Conservation (phyloP, 2,888 invertebrate species). For the Melanostoma scalare region DNA sequence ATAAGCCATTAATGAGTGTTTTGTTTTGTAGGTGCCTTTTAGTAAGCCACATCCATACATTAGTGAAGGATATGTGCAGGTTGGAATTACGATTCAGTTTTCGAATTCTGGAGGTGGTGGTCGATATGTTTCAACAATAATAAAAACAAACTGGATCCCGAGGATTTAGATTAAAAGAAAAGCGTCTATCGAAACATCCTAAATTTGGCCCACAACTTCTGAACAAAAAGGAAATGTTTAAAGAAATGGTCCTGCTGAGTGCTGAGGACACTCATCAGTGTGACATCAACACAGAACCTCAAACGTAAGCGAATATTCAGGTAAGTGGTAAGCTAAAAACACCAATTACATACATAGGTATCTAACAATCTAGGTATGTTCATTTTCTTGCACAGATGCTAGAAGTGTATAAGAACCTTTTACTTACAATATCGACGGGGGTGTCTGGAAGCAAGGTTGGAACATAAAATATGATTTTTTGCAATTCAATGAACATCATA, state of each 20-base stretch:
- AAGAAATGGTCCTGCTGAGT: constrained; percentile 77
- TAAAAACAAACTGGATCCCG: constrained; percentile 39
- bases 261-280: constrained; percentile 81
- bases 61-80: no score
- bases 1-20: no score
- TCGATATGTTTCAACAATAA: constrained; percentile 78
- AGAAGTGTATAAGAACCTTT: constrained; percentile 91
- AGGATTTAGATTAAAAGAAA: constrained; percentile 21
- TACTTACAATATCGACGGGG: constrained; percentile 97
- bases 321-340: constrained; percentile 81
- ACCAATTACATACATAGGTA: not conserved
- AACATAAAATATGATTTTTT: constrained; percentile 90
- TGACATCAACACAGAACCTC: constrained; percentile 84
- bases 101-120: constrained; percentile 85
- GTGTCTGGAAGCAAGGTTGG: constrained; percentile 99
- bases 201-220: constrained; percentile 53
- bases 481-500: constrained; percentile 89
- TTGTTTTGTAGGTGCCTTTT: no score
- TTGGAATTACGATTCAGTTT: no score
- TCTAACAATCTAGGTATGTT: constrained; percentile 7
- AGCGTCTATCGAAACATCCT: constrained; percentile 35
- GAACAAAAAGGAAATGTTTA: constrained; percentile 74
- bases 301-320: constrained; percentile 87
- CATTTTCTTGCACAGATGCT: constrained; percentile 87
- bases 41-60: no score